Percentiles rank a stretch among this genome's conserved stretches.
Conservation (phyloP, 2,797 vertebrate genomes). For the Eurystomus glaucurus region DNA sequence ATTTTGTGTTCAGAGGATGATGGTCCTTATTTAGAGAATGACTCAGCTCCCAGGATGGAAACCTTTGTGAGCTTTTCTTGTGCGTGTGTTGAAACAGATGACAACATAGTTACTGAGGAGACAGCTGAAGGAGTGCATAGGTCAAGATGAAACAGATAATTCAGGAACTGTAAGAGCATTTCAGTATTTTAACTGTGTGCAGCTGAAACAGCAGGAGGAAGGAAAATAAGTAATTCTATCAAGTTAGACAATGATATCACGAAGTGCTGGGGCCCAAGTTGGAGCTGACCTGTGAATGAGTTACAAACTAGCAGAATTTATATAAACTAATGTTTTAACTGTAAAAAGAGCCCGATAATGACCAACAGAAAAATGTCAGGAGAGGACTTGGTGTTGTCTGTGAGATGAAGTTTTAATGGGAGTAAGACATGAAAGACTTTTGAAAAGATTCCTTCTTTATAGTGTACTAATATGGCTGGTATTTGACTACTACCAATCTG, state of each 20-base stretch:
- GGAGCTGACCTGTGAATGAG: too few relatives aligned
- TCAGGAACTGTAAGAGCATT: not conserved
- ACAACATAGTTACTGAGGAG: not conserved
- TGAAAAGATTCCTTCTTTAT: not conserved
- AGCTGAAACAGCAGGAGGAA: not conserved
- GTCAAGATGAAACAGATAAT: conserved; percentile 6
- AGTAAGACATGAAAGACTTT: not conserved
- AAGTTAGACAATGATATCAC: not conserved
- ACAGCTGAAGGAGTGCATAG: conserved; percentile 2
- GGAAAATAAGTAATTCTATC: not conserved
- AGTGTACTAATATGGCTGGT: not conserved
- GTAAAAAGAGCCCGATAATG: not conserved
- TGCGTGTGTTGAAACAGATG: conserved; percentile 21
- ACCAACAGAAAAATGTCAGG: not conserved
- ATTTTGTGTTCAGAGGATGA: not conserved
- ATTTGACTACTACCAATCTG: not conserved
- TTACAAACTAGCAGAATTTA: not conserved
- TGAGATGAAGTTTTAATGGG: not conserved
- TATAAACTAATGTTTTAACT: not conserved
- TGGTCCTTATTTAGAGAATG: conserved; percentile 32
- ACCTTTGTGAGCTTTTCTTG: not conserved
- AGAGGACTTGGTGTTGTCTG: not conserved
- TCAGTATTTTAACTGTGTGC: not conserved
- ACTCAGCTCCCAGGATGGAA: conserved; percentile 30
- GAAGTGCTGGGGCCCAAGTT: not conserved